A percentile compares a stretch with the other conserved stretches of the same genome.
Conservation (phyloP, 2,888 invertebrate genomes). For the Sylvicola fuscatus region DNA sequence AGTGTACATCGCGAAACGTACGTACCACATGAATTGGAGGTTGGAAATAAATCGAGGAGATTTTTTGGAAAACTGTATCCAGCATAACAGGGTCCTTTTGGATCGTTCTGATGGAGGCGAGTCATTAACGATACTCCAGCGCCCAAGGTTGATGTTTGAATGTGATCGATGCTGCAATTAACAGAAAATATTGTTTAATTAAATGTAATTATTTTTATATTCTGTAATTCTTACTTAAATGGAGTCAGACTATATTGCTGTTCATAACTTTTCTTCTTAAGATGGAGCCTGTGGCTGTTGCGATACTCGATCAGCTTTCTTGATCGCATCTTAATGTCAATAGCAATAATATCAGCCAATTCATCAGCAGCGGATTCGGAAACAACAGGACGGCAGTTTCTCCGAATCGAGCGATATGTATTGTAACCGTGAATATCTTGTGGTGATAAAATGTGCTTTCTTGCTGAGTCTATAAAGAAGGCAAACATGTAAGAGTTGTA, state of each 20-base stretch:
- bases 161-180: too few species aligned
- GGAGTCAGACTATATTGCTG: too few species aligned
- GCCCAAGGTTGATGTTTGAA: too few species aligned
- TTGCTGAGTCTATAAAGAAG: too few species aligned
- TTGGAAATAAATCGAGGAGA: slow-evolving; percentile 21
- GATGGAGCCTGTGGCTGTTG: too few species aligned
- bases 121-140: too few species aligned
- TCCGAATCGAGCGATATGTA: slow-evolving; percentile 44
- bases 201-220: too few species aligned
- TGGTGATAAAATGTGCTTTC: slow-evolving; percentile 17
- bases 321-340: background rate
- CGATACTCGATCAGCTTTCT: background rate
- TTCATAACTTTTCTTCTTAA: too few species aligned
- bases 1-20: slow-evolving; percentile 22
- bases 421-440: slow-evolving; percentile 60
- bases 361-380: slow-evolving; percentile 40
- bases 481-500: too few species aligned
- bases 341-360: slow-evolving; percentile 28
- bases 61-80: slow-evolving; percentile 25
- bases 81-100: slow-evolving; percentile 5
- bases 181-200: too few species aligned
- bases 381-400: slow-evolving; percentile 41
- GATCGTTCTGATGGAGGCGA: too few species aligned
- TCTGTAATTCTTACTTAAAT: too few species aligned
- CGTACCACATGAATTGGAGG: slow-evolving; percentile 19